Evolutionary conservation across 53 echinoderm and acorn worm species (phyloP), one percentile per base, ranked within the genome.

Genomic region (Echinarachnius parma): DNA sequence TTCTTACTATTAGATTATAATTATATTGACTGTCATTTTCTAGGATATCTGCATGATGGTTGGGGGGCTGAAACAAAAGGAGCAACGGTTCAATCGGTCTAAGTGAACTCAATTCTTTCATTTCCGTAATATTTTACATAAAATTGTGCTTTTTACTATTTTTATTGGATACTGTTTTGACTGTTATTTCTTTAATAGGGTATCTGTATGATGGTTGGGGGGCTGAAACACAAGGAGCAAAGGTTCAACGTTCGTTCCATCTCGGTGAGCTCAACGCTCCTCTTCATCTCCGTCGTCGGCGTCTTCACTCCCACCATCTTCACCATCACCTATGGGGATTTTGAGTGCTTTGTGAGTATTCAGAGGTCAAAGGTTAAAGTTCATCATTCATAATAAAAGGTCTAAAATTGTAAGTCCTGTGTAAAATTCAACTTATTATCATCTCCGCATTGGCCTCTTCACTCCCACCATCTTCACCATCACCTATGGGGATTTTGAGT

Each of bases 221-320:
- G 93, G 2, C 76, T 93, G 35, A 93, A 89, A 59, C 89, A 93
- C 74, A 89, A 84, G 54, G 93, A 89, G 28, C 93, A 93, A 49
- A 53, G 77, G 18, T 89, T 93, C 49, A 93, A 93, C 46, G 67
- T 86, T 25, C 78, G 84, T 33, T 82, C 89, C 18, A 85, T 89
- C 30, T 84, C 89, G 0, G 89, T 93, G 56, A 87, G 89, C 52
- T 85, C 93, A 28, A 83, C 93, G 2, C 81, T 93, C 1, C 80
- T 93, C 46, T 93, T 93, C 80, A 89, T 93, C 22, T 93, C 89
- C 0, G 84, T 93, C 0, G 89, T 82, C 32, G 93, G 93, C 1
- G 84, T 78, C 34, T 93, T 89, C 64, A 86, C 93, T 39, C 93
- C 93, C 2, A 89, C 89, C 25, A 84, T 93, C 67, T 93, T 89